Evolutionary conservation across 2,113 vertebrate genomes (phyloP).

Genomic region (Puffinus mauretanicus): DNA sequence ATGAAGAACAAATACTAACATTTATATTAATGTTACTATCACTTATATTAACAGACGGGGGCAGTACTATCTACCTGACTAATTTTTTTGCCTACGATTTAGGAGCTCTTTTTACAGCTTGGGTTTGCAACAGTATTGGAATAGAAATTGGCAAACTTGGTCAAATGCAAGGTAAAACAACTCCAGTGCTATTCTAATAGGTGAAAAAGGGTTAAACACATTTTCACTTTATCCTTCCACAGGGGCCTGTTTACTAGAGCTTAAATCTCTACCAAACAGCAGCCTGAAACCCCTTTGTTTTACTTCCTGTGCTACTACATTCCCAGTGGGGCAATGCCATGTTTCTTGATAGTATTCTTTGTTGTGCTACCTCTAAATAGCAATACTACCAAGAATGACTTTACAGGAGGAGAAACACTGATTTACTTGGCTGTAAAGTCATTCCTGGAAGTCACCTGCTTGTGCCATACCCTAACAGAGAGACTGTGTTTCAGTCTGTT

Average conservation of each 20-base stretch:
- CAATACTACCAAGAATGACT: conserved; percentile 48
- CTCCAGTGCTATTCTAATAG: not conserved
- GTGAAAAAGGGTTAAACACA: conserved; percentile 43
- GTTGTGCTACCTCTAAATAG: conserved; percentile 12
- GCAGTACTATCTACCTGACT: not conserved
- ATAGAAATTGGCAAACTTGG: not conserved
- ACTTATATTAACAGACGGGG: not conserved
- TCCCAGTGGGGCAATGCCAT: conserved; percentile 27
- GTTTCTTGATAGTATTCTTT: conserved; percentile 58
- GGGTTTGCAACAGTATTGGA: not conserved
- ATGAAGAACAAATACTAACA: not conserved
- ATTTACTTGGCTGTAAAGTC: conserved; percentile 46
- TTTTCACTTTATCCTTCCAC: conserved; percentile 51
- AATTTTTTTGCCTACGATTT: not conserved
- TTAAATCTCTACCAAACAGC: conserved; percentile 60
- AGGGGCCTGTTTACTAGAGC: conserved; percentile 50
- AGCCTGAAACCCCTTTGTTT: conserved; percentile 48
- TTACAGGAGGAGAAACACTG: conserved; percentile 4
- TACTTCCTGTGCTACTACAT: conserved; percentile 35
- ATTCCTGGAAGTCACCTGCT: conserved; percentile 30
- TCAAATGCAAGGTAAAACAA: not conserved
- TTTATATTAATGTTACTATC: not conserved
- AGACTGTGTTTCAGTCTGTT: conserved; percentile 3
- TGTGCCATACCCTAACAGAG: not conserved
- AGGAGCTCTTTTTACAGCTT: not conserved